A percentile compares a stretch with the other conserved stretches of the same genome.
phyloP scores from a whole-genome alignment of 2,888 invertebrate species.

The Himalopsyche kuldschensis region DNA sequence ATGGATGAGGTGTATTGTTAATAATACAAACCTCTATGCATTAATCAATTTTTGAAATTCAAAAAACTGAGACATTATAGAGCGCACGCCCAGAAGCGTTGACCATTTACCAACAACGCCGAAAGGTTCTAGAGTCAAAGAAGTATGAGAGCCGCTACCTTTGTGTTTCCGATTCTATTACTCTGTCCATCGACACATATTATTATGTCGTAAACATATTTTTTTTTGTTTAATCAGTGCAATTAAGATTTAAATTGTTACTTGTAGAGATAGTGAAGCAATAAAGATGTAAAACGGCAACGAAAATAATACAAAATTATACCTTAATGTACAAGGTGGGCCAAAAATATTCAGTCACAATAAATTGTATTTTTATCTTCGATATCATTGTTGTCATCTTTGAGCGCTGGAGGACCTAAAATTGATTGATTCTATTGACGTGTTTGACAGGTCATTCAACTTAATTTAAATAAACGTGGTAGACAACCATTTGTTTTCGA shows the following conservation, averaged over 20 bases:
- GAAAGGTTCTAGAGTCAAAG: too few species aligned
- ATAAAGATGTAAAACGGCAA: not conserved
- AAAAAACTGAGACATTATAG: too few species aligned
- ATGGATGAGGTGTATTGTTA: too few species aligned
- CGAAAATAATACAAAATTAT: not conserved
- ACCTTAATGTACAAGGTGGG: not conserved
- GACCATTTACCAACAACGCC: too few species aligned
- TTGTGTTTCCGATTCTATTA: too few species aligned
- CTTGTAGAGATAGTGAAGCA: not conserved
- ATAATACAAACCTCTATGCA: too few species aligned
- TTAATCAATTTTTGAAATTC: too few species aligned
- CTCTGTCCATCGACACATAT: not conserved
- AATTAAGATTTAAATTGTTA: not conserved
- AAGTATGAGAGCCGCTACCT: too few species aligned
- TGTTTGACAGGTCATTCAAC: not conserved
- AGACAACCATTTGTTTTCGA: too few species aligned
- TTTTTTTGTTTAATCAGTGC: not conserved
- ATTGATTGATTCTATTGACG: not conserved
- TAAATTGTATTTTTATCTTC: not conserved
- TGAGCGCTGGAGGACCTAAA: not conserved
- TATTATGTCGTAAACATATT: not conserved
- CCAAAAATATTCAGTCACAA: not conserved
- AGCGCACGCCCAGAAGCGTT: too few species aligned
- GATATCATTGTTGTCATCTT: not conserved
- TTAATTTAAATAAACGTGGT: not conserved